A percentile compares a stretch with the other conserved stretches of the same genome.
Conservation (phyloP, 2,888 invertebrate genomes). For the Merodon equestris region DNA sequence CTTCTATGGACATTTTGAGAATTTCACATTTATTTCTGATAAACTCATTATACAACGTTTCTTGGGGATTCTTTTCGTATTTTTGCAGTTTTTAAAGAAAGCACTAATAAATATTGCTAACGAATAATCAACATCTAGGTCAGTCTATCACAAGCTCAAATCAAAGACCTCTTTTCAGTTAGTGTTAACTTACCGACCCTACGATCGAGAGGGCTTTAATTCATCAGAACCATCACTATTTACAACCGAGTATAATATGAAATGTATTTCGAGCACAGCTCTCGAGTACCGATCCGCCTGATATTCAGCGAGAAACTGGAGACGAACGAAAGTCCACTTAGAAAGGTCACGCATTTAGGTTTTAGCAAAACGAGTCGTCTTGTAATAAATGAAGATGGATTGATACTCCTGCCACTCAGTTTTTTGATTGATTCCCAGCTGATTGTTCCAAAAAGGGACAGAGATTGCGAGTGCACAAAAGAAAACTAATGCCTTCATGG, state of each 20-base stretch:
- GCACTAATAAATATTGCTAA: no score
- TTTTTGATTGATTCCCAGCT: conserved; percentile 56
- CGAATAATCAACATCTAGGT: no score
- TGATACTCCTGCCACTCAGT: conserved; percentile 46
- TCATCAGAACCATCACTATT: no score
- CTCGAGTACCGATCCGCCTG: conserved; percentile 15
- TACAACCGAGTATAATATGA: no score
- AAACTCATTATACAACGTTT: no score
- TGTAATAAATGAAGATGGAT: conserved; percentile 36
- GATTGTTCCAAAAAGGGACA: conserved; percentile 23
- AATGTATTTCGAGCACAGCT: no score
- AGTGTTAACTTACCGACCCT: conserved; percentile 36
- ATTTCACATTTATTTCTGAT: no score
- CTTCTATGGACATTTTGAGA: no score
- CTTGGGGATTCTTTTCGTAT: no score
- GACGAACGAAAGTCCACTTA: not conserved
- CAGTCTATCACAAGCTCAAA: no score
- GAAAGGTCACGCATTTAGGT: conserved; percentile 31
- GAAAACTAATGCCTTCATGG: conserved; percentile 2
- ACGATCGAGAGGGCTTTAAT: not conserved
- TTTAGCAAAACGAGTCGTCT: conserved; percentile 21
- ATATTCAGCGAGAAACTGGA: conserved; percentile 41
- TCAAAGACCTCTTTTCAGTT: conserved; percentile 34
- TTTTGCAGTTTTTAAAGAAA: no score
- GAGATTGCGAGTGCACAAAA: conserved; percentile 3